phyloP scores from a whole-genome alignment of 2,888 invertebrate genomes.

The Caenorhabditis drosophilae region DNA sequence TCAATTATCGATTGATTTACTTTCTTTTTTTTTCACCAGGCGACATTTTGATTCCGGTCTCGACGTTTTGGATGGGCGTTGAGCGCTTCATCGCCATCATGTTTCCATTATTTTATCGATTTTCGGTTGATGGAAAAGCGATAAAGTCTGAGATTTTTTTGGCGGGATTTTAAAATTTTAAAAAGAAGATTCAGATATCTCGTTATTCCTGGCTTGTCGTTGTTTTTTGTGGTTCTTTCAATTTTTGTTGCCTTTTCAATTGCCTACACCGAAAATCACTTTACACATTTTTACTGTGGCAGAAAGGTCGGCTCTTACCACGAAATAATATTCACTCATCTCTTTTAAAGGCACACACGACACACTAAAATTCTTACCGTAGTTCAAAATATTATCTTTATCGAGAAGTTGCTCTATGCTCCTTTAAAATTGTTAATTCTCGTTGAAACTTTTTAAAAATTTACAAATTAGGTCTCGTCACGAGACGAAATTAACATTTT shows the following conservation, averaged over 20 bases:
- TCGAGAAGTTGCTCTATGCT: no score
- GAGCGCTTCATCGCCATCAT: slow-evolving; percentile 50
- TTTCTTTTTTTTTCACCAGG: slow-evolving; percentile 20
- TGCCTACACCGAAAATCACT: slow-evolving; percentile 35
- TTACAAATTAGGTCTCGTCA: no score
- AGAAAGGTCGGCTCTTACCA: slow-evolving; percentile 33
- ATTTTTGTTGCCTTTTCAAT: slow-evolving; percentile 42
- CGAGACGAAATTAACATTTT: no score
- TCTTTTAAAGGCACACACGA: neutral
- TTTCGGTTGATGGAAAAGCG: slow-evolving; percentile 44
- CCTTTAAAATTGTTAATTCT: no score
- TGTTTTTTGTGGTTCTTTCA: slow-evolving; percentile 38
- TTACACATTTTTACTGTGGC: slow-evolving; percentile 50
- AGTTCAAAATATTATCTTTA: no score
- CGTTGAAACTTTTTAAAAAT: no score
- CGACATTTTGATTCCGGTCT: slow-evolving; percentile 47
- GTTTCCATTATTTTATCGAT: slow-evolving; percentile 49
- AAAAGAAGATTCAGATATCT: slow-evolving; percentile 38
- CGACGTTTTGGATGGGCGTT: slow-evolving; percentile 55
- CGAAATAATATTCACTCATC: no score
- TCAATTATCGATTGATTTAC: neutral
- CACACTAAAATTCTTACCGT: neutral
- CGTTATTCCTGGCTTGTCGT: slow-evolving; percentile 32
- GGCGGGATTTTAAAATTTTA: neutral
- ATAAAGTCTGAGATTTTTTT: slow-evolving; percentile 29